Evolutionary conservation across 2,888 invertebrate species (phyloP), one percentile per base, ranked within the genome.

Genomic region (Melinaea marsaeus): DNA sequence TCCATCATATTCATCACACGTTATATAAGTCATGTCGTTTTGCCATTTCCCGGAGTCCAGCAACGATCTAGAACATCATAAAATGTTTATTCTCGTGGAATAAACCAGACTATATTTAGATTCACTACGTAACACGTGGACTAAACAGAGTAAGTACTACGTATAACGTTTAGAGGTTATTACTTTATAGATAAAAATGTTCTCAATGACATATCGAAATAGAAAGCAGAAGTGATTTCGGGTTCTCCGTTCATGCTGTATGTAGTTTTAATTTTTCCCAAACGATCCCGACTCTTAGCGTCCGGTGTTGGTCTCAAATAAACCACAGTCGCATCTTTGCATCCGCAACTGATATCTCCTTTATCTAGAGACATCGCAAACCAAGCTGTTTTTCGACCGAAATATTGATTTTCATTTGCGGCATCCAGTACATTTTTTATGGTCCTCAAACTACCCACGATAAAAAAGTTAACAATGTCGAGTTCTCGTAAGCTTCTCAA

Each of bases 401-500:
- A 97, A 79, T 95, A 96, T 68, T 94, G 93, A 54, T 95, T 93
- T 56, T 92, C 92, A 66, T 95, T 94, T 0, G 95, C 96, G 0
- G 93, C 92, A 74, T 94, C 93, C 55, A 96, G 83, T 34, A 94
- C 93, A 64, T 91, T 88, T 72, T 93, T 93, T 60, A 97, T 94
- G 5, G 95, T 96, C 57, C 90, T 89, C 57, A 94, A 85, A 74
- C 93, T 94, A 3, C 96, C 97, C 58, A 98, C 88, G 9, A 98
- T 91, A 82, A 98, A 98, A 79, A 95, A 97, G 79, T 98, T 97
- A 34, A 97, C 95, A 54, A 98, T 95, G 75, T 97, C 97, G 73
- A 97, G 85, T 75, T 96, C 94, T 33, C 96, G 90, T 62, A 96
- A 88, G 78, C 94, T 93, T 64, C 92, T 91, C 70, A 97, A 86